Conservation (phyloP, 2,888 invertebrate genomes). For the Cecidostiba fungosa region DNA sequence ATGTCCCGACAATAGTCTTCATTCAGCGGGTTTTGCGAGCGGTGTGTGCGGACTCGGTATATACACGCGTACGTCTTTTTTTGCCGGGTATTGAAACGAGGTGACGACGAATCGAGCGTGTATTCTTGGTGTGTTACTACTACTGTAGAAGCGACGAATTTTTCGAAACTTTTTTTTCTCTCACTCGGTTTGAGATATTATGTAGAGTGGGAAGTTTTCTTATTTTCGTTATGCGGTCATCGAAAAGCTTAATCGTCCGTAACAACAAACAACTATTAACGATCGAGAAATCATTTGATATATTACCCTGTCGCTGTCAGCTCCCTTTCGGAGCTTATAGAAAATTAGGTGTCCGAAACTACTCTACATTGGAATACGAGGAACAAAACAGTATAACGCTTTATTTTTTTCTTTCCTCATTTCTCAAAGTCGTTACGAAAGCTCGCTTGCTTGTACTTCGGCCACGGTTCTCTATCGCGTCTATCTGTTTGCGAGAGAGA, state of each 20-base stretch:
- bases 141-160: no score
- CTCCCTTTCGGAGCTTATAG: background rate
- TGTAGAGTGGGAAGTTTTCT: no score
- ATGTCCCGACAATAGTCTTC: constrained; percentile 70
- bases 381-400: background rate
- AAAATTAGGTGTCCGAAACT: background rate
- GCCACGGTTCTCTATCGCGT: background rate
- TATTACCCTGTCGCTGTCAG: no score
- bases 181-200: no score
- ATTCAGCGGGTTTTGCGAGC: constrained; percentile 67
- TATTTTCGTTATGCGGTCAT: no score
- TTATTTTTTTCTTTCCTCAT: background rate
- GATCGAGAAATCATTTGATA: no score
- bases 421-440: constrained; percentile 33
- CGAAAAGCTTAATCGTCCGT: no score
- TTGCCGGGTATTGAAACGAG: background rate
- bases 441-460: background rate
- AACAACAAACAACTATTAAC: no score
- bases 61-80: background rate
- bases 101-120: background rate
- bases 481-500: background rate
- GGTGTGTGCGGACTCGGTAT: background rate
- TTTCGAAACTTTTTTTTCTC: no score
- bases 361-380: background rate
- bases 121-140: no score